Base-by-base conservation (phyloP, 35 echinoderm and acorn worm species). In the Apostichopus japonicus region DNA sequence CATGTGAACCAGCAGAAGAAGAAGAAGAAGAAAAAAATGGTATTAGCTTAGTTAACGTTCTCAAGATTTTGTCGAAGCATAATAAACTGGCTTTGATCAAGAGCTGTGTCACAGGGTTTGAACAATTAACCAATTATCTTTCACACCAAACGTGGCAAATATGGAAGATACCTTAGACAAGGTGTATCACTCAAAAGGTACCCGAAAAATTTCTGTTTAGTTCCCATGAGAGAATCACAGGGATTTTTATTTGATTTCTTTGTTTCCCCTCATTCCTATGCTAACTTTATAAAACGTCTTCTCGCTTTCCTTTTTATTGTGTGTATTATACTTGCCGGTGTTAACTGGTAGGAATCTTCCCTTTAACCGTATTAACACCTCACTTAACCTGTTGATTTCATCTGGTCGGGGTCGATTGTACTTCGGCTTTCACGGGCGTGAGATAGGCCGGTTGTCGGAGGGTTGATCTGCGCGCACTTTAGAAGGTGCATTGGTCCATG, bases 381-480 rank as follows among this genome's bases (percentile, higher is more conserved):
- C 19, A 24, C 5, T 14, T 10, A 83, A 83, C 44, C 79, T 83
- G 79, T 83, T 83, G 79, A 83, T 83, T 81, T 81, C 79, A 53
- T 81, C 1, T 81, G 6, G 79, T 81, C 24, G 51, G 79, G 79
- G 79, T 33, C 51, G 63, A 83, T 55, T 54, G 79, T 83, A 83
- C 79, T 83, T 33, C 77, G 10, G 19, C 25, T 53, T 44, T 52
- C 25, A 83, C 51, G 17, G 79, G 52, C 79, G 79, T 83, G 79
- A 83, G 79, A 83, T 67, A 67, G 11, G 63, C 11, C 11, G 63
- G 63, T 9, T 33, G 13, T 83, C 51, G 79, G 79, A 52, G 79
- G 8, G 79, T 83, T 83, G 79, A 83, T 83, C 79, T 83, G 79
- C 54, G 79, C 79, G 79, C 79, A 83, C 24, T 83, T 13, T 55